Evolutionary conservation across 2,888 invertebrate genomes (phyloP), one percentile per base, ranked within the genome.

Genomic region (Epinotia bilunana): DNA sequence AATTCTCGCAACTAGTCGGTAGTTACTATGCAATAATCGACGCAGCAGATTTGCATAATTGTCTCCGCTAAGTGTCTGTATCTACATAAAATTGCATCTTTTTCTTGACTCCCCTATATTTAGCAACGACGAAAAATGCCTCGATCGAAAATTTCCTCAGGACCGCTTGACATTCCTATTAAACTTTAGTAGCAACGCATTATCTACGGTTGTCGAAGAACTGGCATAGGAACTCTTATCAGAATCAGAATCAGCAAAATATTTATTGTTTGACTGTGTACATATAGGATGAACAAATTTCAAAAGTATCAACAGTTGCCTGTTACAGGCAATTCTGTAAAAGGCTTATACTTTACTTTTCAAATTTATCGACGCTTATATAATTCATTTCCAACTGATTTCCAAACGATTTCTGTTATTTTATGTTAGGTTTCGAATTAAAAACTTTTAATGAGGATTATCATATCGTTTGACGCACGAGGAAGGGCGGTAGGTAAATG

Each of bases 71-170:
- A 92, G 92, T 90, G 91, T 91, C 86, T 80, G 84, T 87, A 92
- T 93, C 91, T 93, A 89, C 92, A 93, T 93, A 90, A 92, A 92
- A 92, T 91, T 92, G 90, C 90, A 83, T 88, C 87, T 91, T 91
- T 91, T 92, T 91, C 87, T 88, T 83, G 84, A 84, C 81, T 87
- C 86, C 88, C 87, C 87, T 90, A 89, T 89, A 90, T 88, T 90
- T 90, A 89, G 83, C 85, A 82, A 78, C 78, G 84, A 87, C 88
- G 86, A 86, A 88, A 87, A 89, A 86, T 81, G 78, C 74, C 80
- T 78, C 71, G 79, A 81, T 80, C 76, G 64, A 73, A 74, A 72
- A 81, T 81, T 84, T 83, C 81, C 82, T 82, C 76, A 79, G 78
- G 74, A 79, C 76, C 78, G 78, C 78, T 79, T 76, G 70, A 78